Base-by-base conservation (phyloP, 2,113 vertebrate species). In the Ceratotherium simum region DNA sequence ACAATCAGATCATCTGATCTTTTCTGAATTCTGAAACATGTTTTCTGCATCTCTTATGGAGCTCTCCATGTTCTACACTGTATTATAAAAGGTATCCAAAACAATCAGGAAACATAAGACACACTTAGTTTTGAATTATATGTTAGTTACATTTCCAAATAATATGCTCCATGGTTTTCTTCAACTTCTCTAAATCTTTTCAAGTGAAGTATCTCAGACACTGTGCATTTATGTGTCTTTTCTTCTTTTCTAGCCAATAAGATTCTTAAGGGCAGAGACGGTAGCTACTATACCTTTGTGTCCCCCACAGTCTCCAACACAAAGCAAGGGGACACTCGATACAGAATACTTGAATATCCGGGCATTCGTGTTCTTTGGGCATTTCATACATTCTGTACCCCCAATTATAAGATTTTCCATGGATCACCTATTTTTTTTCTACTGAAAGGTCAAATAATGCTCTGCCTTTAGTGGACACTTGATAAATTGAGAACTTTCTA, bases 21-120 rank as follows among this genome's bases (percentile, higher is more conserved):
- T 75, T 69, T 95, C 33, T 72, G 42, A 94, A 93, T 86, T 82
- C 65, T 83, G 48, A 97, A 70, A 76, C n/a, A 88, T 29, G 23
- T 90, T 85, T 94, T 13, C 29, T 70, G 5, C 11, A 89, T 33
- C 54, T 78, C 62, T 69, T 89, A 93, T 1, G 11, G 12, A 79
- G 42, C 25, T 9, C 27, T 81, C 17, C 8, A 86, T 17, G 8
- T 94, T 79, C 42, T 86, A 36, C 20, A 58, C 65, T 75, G 17
- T 62, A 79, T 84, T 36, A 48, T 31, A 60, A 8, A 87, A 95
- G 6, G 20, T 36, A 76, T 70, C 31, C 9, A 21, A 56, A 58
- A 79, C 69, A 83, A 10, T n/a, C 48, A 84, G 46, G 39, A 90
- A 94, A 88, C 10, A 73, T 3, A 92, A 5, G 8, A 84, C 36